Percentiles rank a stretch among this genome's conserved stretches.
phyloP scores from a whole-genome alignment of 2,113 vertebrate genomes.

The Hiodon tergisus region DNA sequence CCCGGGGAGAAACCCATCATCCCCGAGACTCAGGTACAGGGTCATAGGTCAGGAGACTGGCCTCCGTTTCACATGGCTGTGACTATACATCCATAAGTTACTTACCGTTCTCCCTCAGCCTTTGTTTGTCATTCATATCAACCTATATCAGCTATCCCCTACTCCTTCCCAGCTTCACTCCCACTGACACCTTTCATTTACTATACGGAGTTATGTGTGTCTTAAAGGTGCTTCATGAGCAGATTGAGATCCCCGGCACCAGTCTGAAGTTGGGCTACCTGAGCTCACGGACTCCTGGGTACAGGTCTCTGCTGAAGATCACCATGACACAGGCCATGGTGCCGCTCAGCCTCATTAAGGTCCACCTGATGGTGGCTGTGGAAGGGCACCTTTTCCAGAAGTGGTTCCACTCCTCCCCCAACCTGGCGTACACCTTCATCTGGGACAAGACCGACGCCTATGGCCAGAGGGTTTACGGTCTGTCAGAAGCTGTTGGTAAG shows the following conservation, averaged over 20 bases:
- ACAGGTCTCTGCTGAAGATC: slow-evolving; percentile 92
- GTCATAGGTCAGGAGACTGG: slow-evolving; percentile 5
- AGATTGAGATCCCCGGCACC: slow-evolving; percentile 87
- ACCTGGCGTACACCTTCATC: slow-evolving; percentile 93
- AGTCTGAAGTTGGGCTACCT: slow-evolving; percentile 87
- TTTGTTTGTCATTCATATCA: not conserved
- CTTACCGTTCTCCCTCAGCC: not conserved
- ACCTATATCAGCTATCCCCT: slow-evolving; percentile 42
- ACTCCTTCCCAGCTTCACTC: too few relatives aligned
- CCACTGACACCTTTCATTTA: not conserved
- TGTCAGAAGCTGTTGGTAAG: slow-evolving; percentile 93
- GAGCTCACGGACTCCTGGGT: slow-evolving; percentile 88
- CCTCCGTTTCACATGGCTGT: not conserved
- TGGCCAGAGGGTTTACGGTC: slow-evolving; percentile 88
- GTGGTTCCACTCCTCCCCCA: slow-evolving; percentile 92
- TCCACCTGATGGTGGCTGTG: slow-evolving; percentile 96
- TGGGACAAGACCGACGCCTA: slow-evolving; percentile 98
- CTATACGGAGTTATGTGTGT: slow-evolving; percentile 27
- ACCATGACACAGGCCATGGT: slow-evolving; percentile 92
- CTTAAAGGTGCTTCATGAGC: slow-evolving; percentile 90
- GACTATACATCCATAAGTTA: too few relatives aligned
- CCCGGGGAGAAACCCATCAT: slow-evolving; percentile 87
- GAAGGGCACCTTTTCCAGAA: slow-evolving; percentile 98
- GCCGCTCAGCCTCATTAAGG: slow-evolving; percentile 90
- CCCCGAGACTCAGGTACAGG: slow-evolving; percentile 92